These are phyloP conservation scores for Clarias magur DNA, from an alignment of 2,113 vertebrate species.

Conservation along the genomic window DNA sequence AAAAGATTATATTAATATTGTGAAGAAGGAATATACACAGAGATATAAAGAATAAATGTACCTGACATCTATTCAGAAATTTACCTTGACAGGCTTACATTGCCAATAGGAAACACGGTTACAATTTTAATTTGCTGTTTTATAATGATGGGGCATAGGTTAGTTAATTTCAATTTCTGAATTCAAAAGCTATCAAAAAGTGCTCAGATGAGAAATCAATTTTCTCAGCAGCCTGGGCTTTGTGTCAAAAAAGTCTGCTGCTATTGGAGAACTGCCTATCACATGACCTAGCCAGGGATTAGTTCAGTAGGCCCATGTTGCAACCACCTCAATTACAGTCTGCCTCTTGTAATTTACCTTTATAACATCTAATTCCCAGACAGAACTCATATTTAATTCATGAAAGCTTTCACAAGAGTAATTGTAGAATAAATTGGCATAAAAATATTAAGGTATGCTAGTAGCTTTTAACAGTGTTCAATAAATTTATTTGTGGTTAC, in stretches of 20 bases:
- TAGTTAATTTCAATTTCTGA: slow-evolving; percentile 99
- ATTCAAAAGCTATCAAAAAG: slow-evolving; percentile 99
- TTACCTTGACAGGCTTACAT: slow-evolving; percentile 84
- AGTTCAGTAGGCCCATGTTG: slow-evolving; percentile 96
- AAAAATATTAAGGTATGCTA: slow-evolving; percentile 88
- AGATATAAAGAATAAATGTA: slow-evolving; percentile 45
- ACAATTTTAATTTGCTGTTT: slow-evolving; percentile 99
- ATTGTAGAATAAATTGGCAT: slow-evolving; percentile 99
- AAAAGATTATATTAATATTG: no score
- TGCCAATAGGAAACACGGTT: slow-evolving; percentile 83
- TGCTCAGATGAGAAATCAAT: slow-evolving; percentile 99
- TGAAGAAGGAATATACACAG: neutral
- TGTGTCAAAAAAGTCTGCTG: slow-evolving; percentile 76
- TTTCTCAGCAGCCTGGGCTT: slow-evolving; percentile 99
- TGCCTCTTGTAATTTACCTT: slow-evolving; percentile 99
- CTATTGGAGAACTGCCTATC: slow-evolving; percentile 82
- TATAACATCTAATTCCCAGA: slow-evolving; percentile 99
- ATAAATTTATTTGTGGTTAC: slow-evolving; percentile 77
- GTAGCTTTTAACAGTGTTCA: slow-evolving; percentile 73
- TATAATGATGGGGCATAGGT: slow-evolving; percentile 97
- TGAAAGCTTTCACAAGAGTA: slow-evolving; percentile 95
- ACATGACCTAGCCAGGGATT: slow-evolving; percentile 92
- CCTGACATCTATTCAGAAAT: slow-evolving; percentile 86
- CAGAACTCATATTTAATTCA: slow-evolving; percentile 99
- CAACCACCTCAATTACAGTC: slow-evolving; percentile 98